These are phyloP conservation scores for Mugil cephalus DNA, from an alignment of 2,113 vertebrate genomes.

Conservation along the genomic window DNA sequence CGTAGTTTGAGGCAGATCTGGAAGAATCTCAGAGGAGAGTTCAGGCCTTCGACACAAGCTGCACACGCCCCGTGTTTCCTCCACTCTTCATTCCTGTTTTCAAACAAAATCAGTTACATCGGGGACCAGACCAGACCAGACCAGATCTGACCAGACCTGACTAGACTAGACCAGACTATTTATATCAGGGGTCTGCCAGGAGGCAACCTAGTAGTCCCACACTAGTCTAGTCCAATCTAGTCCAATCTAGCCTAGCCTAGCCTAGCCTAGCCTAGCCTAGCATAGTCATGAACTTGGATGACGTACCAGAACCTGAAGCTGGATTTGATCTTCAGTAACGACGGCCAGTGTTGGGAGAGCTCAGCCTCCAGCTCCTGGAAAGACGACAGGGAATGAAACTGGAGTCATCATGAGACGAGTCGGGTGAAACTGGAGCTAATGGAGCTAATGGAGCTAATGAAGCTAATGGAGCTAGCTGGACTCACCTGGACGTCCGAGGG, in stretches of 20 bases:
- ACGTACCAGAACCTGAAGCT: constrained; percentile 80
- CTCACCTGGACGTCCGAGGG: constrained; percentile 80
- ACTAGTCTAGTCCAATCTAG: too few relatives aligned
- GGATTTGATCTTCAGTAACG: constrained; percentile 62
- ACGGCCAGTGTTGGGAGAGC: constrained; percentile 75
- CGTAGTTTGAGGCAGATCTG: constrained; percentile 74
- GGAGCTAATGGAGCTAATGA: too few relatives aligned
- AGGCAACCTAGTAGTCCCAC: too few relatives aligned
- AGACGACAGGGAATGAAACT: not conserved
- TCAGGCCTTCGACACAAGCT: constrained; percentile 79
- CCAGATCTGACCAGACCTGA: too few relatives aligned
- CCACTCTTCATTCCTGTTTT: constrained; percentile 78
- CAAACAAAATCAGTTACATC: not conserved
- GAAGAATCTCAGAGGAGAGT: constrained; percentile 79
- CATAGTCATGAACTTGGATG: too few relatives aligned
- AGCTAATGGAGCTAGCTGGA: not conserved
- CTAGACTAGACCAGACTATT: too few relatives aligned
- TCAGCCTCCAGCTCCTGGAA: constrained; percentile 74
- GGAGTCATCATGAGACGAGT: too few relatives aligned
- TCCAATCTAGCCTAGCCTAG: too few relatives aligned
- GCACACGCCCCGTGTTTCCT: constrained; percentile 80
- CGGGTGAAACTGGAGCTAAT: not conserved
- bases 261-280: too few relatives aligned
- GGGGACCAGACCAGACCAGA: too few relatives aligned
- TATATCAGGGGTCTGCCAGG: too few relatives aligned